phyloP scores from a whole-genome alignment of 2,888 invertebrate species.

The Protonemura montana region DNA sequence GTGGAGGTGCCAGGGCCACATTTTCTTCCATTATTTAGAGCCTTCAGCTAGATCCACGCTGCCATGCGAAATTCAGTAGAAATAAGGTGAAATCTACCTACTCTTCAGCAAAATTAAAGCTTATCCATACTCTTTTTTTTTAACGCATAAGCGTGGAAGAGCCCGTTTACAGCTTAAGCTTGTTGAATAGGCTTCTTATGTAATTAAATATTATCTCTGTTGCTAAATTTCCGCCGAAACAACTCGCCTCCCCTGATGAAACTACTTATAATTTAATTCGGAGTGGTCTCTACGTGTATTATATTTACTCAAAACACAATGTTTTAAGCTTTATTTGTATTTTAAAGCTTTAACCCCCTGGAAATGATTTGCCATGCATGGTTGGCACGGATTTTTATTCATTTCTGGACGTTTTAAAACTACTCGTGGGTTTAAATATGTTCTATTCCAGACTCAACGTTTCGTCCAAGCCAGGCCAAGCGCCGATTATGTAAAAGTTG shows the following conservation, averaged over 20 bases:
- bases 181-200: background rate
- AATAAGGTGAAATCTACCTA: background rate
- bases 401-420: no score
- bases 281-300: background rate
- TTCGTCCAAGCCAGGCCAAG: no score
- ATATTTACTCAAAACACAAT: background rate
- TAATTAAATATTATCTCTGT: background rate
- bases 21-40: background rate
- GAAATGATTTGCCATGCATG: background rate
- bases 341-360: background rate
- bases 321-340: background rate
- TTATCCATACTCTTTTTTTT: background rate
- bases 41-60: background rate
- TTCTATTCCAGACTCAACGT: no score
- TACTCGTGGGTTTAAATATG: no score
- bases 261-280: background rate
- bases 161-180: background rate
- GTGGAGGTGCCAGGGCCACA: background rate
- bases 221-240: background rate
- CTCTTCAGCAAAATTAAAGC: background rate
- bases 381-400: background rate
- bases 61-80: background rate
- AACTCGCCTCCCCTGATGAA: background rate
- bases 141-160: background rate
- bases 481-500: background rate